Conservation (phyloP, 1,140 invertebrate genomes). For the Listronotus bonariensis region DNA sequence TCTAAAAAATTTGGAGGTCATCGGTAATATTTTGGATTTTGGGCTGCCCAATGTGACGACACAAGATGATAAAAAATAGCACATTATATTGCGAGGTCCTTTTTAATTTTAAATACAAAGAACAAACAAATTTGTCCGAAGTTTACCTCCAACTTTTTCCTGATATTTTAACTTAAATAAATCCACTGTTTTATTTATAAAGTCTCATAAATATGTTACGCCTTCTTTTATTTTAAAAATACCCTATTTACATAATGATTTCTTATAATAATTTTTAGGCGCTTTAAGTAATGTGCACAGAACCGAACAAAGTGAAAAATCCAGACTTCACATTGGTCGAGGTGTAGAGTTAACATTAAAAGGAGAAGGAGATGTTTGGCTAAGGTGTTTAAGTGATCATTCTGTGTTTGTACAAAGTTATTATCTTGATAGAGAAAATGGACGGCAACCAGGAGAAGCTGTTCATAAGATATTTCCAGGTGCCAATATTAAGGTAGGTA, state of each 20-base stretch:
- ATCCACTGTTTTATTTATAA: too few species aligned
- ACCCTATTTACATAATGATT: neutral
- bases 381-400: conserved; percentile 94
- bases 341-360: conserved; percentile 91
- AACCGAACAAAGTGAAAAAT: conserved; percentile 89
- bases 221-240: too few species aligned
- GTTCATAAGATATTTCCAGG: conserved; percentile 99
- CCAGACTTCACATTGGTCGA: conserved; percentile 80
- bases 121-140: too few species aligned
- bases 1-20: too few species aligned
- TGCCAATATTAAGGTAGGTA: conserved; percentile 88
- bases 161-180: too few species aligned
- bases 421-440: conserved; percentile 95
- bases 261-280: conserved; percentile 62
- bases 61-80: too few species aligned
- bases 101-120: too few species aligned
- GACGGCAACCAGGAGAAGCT: conserved; percentile 92
- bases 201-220: too few species aligned
- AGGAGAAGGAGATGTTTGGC: conserved; percentile 96
- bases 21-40: too few species aligned
- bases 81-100: too few species aligned
- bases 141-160: too few species aligned
- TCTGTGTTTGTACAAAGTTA: conserved; percentile 99
- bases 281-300: conserved; percentile 98
- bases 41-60: too few species aligned